Conservation (phyloP, 2,888 invertebrate species). For the Plagodis dolabraria region DNA sequence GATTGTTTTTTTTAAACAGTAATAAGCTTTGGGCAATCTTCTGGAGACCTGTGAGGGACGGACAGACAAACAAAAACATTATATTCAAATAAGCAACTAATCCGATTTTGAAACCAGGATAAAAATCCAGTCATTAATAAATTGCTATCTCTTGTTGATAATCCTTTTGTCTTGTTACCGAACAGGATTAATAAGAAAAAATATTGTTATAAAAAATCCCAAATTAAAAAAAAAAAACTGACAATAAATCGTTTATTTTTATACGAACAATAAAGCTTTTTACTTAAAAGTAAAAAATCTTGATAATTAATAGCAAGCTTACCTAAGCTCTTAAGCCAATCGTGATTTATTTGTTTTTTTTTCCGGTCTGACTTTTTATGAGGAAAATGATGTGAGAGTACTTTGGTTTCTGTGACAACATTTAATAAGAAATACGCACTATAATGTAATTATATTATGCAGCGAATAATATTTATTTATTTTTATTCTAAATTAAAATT, state of each 20-base stretch:
- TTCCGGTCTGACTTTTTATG: conserved; percentile 9
- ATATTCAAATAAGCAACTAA: too few relatives aligned
- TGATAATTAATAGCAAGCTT: conserved; percentile 2
- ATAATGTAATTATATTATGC: too few relatives aligned
- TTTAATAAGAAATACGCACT: too few relatives aligned
- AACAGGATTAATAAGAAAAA: not conserved
- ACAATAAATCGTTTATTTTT: conserved; percentile 3
- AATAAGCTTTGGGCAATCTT: too few relatives aligned
- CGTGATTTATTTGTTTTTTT: conserved; percentile 21
- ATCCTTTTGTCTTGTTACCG: too few relatives aligned
- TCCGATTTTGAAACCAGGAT: too few relatives aligned
- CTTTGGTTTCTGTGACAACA: too few relatives aligned
- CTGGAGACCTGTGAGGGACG: too few relatives aligned
- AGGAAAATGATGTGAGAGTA: conserved; percentile 4
- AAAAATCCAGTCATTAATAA: not conserved
- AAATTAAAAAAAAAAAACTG: not conserved
- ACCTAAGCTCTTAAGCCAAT: conserved; percentile 20
- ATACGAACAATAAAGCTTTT: conserved; percentile 6
- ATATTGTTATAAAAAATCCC: not conserved
- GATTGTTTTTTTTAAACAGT: too few relatives aligned
- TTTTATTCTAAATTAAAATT: too few relatives aligned
- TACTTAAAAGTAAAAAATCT: conserved; percentile 6
- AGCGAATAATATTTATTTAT: too few relatives aligned
- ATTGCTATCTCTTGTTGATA: not conserved
- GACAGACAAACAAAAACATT: too few relatives aligned